Evolutionary conservation across 2,888 invertebrate genomes (phyloP).

Genomic region (Anthophora plumipes): DNA sequence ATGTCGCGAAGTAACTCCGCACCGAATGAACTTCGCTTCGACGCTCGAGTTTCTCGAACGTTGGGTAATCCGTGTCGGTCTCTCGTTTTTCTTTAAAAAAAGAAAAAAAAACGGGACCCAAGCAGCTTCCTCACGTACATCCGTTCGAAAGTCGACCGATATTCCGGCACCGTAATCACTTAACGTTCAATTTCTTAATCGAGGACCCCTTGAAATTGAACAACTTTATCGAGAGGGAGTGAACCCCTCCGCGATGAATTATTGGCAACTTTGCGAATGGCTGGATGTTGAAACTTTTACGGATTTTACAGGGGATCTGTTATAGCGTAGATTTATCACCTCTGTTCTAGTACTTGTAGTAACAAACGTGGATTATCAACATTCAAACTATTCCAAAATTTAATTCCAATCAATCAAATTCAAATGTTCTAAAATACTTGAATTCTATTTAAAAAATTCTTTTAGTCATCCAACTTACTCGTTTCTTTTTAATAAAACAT

Average conservation of each 20-base stretch:
- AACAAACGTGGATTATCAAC: too few relatives aligned
- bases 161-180: slow-evolving; percentile 54
- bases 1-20: slow-evolving; percentile 61
- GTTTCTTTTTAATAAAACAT: too few relatives aligned
- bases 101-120: not conserved
- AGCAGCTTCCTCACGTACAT: slow-evolving; percentile 28
- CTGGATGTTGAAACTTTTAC: not conserved
- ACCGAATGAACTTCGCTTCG: slow-evolving; percentile 35
- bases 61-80: slow-evolving; percentile 39
- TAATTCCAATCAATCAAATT: too few relatives aligned
- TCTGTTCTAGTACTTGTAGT: too few relatives aligned
- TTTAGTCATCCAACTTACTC: too few relatives aligned
- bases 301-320: too few relatives aligned
- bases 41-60: not conserved
- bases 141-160: slow-evolving; percentile 28
- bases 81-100: slow-evolving; percentile 7
- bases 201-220: slow-evolving; percentile 6
- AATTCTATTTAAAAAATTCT: too few relatives aligned
- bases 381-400: too few relatives aligned
- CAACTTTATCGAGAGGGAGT: slow-evolving; percentile 35
- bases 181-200: slow-evolving; percentile 61
- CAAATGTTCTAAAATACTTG: too few relatives aligned
- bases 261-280: not conserved
- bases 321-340: too few relatives aligned
- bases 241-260: slow-evolving; percentile 1